These are phyloP conservation scores for Pluvialis apricaria DNA, from an alignment of 2,113 vertebrate genomes.

Conservation along the genomic window DNA sequence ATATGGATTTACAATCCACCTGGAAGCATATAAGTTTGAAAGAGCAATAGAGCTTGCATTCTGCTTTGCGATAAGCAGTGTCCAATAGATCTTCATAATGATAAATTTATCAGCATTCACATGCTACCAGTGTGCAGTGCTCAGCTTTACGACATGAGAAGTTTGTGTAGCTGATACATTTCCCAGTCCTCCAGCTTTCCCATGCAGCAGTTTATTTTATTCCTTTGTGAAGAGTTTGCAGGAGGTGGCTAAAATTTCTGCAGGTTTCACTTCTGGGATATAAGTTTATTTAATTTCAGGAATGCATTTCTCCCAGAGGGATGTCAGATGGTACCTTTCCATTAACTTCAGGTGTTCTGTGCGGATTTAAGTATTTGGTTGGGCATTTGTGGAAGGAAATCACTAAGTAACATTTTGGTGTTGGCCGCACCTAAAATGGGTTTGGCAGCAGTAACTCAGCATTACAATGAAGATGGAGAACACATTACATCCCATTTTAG, in stretches of 20 bases:
- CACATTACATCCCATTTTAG: background rate
- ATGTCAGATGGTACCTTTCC: background rate
- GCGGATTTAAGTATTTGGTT: background rate
- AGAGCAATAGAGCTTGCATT: background rate
- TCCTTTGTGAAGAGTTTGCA: background rate
- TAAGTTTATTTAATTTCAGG: background rate
- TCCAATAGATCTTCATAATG: background rate
- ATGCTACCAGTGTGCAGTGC: background rate
- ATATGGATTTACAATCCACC: background rate
- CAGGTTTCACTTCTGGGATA: background rate
- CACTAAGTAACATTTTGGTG: background rate
- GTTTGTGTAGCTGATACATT: background rate
- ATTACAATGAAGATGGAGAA: background rate
- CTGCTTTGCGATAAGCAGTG: background rate
- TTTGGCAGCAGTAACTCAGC: background rate
- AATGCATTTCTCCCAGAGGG: background rate
- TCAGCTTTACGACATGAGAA: background rate
- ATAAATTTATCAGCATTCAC: background rate
- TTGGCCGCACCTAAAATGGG: background rate
- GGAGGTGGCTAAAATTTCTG: background rate
- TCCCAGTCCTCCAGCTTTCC: background rate
- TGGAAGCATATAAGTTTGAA: background rate
- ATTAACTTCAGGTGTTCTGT: background rate
- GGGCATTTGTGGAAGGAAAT: background rate
- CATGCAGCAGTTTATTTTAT: background rate